Base-by-base conservation (phyloP, 2,888 invertebrate species). In the Eupithecia subfuscata region DNA sequence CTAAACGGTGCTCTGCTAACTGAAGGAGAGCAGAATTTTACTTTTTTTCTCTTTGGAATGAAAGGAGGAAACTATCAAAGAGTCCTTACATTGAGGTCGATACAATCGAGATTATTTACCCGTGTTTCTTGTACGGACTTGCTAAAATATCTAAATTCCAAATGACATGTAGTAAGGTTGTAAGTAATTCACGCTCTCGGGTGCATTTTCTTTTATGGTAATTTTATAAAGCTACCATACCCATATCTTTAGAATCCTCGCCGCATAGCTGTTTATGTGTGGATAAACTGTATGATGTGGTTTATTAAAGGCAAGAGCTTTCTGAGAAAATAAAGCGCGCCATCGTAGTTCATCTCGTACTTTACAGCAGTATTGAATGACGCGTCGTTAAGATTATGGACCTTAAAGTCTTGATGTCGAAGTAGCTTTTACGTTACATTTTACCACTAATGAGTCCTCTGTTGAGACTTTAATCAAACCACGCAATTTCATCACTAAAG, bases 41-140 rank as follows among this genome's bases (percentile, higher is more conserved):
- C 68, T 74, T 74, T 77, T 40, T 77, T 67, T 34, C 71, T 75
- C 75, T 75, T 71, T 74, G 40, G 75, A 80, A 78, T 75, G 77
- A 78, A 78, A 76, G 77, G 78, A 60, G 6, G 60, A 22, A 60
- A 25, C 60, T 25, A 60, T 60, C 60, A 12, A 60, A 60, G 6
- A 14, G 60, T 56, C 56, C 14, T 25, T 60, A 25, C 12, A 60
- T 11, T 22, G 22, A 56, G 56, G 25, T 25, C 25, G 12, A 56
- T 56, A 56, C 25, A 25, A 60, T 14, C 11, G 6, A 14, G 6
- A 56, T 9, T 22, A 56, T 22, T 22, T 4, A 12, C 22, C 11
- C 5, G 14, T 1, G 14, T 6, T 25, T 60, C 11, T 22, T 12
- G 22, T 18, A 18, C 9, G 2, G 9, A 52, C n/a, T 52, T 11